Evolutionary conservation across 2,113 vertebrate genomes (phyloP), one percentile per base, ranked within the genome.

Genomic region (Ageneiosus marmoratus): DNA sequence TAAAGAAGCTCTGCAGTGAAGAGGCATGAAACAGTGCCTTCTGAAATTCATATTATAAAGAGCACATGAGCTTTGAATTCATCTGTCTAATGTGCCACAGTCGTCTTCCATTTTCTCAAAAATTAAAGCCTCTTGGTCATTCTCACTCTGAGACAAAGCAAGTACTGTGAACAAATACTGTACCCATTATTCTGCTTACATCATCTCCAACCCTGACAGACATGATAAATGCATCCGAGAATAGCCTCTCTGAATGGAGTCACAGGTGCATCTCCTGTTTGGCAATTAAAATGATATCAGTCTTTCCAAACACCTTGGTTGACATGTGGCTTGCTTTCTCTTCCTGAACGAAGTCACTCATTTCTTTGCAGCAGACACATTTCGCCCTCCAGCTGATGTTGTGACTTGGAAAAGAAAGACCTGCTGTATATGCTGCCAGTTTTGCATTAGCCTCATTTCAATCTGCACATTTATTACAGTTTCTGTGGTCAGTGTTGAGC

Each of bases 211-310:
- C 15, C 15, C n/a, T n/a, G 34, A 46, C 34, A 29, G 37, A 70
- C 11, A 7, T 58, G 50, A 77, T 69, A 48, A 69, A 56, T 55
- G 62, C 48, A 12, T 29, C 50, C 9, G 32, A 56, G 60, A 83
- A 72, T 53, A 46, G 48, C 50, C 15, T 77, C 24, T 24, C 44
- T 65, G 48, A 76, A 76, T 76, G 22, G 46, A 65, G 46, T 75
- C 81, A 37, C 73, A 77, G 60, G 73, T 83, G 81, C 73, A 24
- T 69, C 63, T 46, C 12, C 75, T 46, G 34, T 4, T 1, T 29
- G 50, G 16, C 50, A 78, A 69, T 83, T 77, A 83, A 83, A 83
- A 37, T 75, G 34, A 32, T 29, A 37, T 58, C n/a, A 50, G 63
- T 24, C 37, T 79, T 70, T 41, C 53, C 27, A 22, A 56, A 72